These are phyloP conservation scores for Pangasius sanitwongsei DNA, from an alignment of 2,797 vertebrate genomes.

Conservation along the genomic window DNA sequence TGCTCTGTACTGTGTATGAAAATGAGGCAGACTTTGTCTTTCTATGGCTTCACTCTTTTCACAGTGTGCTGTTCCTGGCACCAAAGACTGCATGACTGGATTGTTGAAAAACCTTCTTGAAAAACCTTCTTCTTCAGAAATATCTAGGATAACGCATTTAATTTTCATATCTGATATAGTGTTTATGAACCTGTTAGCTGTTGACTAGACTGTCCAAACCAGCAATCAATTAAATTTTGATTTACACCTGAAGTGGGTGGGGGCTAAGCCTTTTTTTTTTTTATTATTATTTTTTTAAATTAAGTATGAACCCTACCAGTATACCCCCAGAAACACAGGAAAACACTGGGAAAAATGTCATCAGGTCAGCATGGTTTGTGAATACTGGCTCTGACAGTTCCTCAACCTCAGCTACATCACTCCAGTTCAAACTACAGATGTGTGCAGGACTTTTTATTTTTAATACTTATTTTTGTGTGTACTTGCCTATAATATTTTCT, in stretches of 20 bases:
- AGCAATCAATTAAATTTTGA: background rate
- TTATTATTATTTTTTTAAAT: background rate
- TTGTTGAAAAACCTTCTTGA: background rate
- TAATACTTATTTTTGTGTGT: background rate
- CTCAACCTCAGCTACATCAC: background rate
- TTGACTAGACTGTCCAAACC: background rate
- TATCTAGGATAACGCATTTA: background rate
- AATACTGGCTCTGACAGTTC: background rate
- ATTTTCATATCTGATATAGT: background rate
- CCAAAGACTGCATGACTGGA: slow-evolving; percentile 1
- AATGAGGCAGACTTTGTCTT: slow-evolving; percentile 23
- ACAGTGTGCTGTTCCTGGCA: background rate
- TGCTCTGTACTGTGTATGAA: slow-evolving; percentile 16
- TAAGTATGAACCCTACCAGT: background rate
- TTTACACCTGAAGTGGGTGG: background rate
- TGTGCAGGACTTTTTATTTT: background rate
- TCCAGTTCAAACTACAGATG: background rate
- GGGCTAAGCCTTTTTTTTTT: background rate
- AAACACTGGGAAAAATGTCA: background rate
- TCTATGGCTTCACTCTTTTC: background rate
- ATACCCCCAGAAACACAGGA: no score
- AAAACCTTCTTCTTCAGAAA: background rate
- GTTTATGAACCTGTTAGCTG: background rate
- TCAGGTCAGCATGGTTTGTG: background rate
- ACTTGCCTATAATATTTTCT: background rate